A percentile compares a stretch with the other conserved stretches of the same genome.
Evolutionary conservation across 2,113 vertebrate genomes (phyloP).

Genomic region (Epinephelus fuscoguttatus): DNA sequence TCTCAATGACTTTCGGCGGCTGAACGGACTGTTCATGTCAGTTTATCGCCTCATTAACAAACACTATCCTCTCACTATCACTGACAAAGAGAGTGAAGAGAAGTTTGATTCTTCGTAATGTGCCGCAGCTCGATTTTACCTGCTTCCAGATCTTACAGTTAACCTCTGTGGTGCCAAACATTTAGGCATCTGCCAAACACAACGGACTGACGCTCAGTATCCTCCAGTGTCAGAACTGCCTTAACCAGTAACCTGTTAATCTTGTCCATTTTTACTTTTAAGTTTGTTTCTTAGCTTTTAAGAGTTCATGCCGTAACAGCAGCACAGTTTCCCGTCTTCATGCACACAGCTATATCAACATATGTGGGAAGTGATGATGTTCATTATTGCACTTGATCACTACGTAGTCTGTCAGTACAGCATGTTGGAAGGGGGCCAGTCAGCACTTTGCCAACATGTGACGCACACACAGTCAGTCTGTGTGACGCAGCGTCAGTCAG

Average conservation of each 20-base stretch:
- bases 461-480: not conserved
- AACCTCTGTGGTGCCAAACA: slow-evolving; percentile 55
- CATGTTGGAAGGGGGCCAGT: slow-evolving; percentile 41
- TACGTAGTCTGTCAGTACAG: slow-evolving; percentile 18
- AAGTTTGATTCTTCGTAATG: slow-evolving; percentile 26
- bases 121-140: slow-evolving; percentile 51
- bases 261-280: slow-evolving; percentile 47
- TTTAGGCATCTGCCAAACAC: slow-evolving; percentile 49
- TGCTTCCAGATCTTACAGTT: slow-evolving; percentile 46
- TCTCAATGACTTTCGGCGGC: slow-evolving; percentile 33
- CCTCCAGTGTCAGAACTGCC: slow-evolving; percentile 14
- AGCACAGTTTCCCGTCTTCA: not conserved
- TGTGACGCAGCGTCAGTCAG: slow-evolving; percentile 22
- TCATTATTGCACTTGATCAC: slow-evolving; percentile 46
- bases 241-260: slow-evolving; percentile 41
- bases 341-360: slow-evolving; percentile 21
- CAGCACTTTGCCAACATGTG: slow-evolving; percentile 45
- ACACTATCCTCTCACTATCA: slow-evolving; percentile 39
- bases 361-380: slow-evolving; percentile 43
- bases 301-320: slow-evolving; percentile 28
- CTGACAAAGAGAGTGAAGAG: slow-evolving; percentile 53
- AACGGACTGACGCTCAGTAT: slow-evolving; percentile 22
- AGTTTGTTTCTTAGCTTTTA: slow-evolving; percentile 44
- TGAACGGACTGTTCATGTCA: slow-evolving; percentile 46
- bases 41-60: slow-evolving; percentile 57